A percentile compares a stretch with the other conserved stretches of the same genome.
phyloP scores from a whole-genome alignment of 1,140 invertebrate species.

The Drepana arcuata region DNA sequence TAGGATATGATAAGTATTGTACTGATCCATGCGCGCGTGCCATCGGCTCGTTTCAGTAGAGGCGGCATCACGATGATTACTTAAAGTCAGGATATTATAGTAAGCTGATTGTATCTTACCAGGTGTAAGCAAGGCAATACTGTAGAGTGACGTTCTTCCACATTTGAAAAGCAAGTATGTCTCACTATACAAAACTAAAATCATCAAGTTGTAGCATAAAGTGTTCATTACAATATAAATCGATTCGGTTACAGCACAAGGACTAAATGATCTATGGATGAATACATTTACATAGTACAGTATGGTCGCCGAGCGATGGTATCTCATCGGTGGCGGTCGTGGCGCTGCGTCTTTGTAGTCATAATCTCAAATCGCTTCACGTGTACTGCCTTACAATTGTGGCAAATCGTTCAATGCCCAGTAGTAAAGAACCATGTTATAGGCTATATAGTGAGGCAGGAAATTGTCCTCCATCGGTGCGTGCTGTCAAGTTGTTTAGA shows the following conservation, averaged over 20 bases:
- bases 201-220: slow-evolving; percentile 66
- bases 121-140: slow-evolving; percentile 70
- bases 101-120: slow-evolving; percentile 70
- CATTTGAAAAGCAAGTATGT: slow-evolving; percentile 68
- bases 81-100: slow-evolving; percentile 69
- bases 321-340: slow-evolving; percentile 9
- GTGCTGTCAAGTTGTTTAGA: slow-evolving; percentile 19
- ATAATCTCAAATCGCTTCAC: too few relatives aligned
- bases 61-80: slow-evolving; percentile 53
- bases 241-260: slow-evolving; percentile 62
- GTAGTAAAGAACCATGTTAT: too few relatives aligned
- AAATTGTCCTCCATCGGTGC: slow-evolving; percentile 19
- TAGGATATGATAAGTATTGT: too few relatives aligned
- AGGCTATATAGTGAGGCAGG: too few relatives aligned
- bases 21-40: slow-evolving; percentile 23
- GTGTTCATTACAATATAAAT: slow-evolving; percentile 60
- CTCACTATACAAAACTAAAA: slow-evolving; percentile 70
- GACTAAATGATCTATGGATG: slow-evolving; percentile 57
- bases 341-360: too few relatives aligned
- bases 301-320: slow-evolving; percentile 35
- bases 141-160: slow-evolving; percentile 71
- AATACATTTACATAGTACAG: slow-evolving; percentile 45
- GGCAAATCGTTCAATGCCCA: too few relatives aligned
- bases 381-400: slow-evolving; percentile 1
- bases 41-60: slow-evolving; percentile 53